Evolutionary conservation across 1,140 invertebrate species (phyloP), one percentile per base, ranked within the genome.

Genomic region (Zophobas atratus): DNA sequence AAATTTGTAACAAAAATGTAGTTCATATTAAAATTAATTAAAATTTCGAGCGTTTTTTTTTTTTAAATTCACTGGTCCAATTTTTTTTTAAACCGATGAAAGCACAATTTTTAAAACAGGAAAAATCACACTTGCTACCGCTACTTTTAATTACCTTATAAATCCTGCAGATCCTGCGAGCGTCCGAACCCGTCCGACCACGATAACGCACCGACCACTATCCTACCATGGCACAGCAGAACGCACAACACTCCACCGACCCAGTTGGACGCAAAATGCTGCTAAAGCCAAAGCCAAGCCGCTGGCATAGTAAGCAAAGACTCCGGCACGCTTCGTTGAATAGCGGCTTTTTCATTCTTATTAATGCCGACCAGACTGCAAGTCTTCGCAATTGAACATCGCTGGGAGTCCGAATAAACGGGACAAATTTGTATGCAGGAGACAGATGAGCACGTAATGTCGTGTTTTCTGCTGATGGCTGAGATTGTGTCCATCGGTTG

Each of bases 141-240:
- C 57, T 67, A 67, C 43, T 67, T 67, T 67, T 67, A 67, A 39
- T 67, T 67, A 67, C 60, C 60, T 67, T 67, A 43, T 67, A 67
- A 67, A 67, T 67, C 60, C 43, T 20, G 49, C 49, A 51, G 49
- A 20, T n/a, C 49, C 20, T 33, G 38, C 38, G 20, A 20, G 60
- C 38, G 43, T 36, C 35, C 34, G 35, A 36, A 60, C 35, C 56
- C 20, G 20, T 60, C 38, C 38, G 56, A 1, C 60, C 41, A 67
- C 60, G 39, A 48, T 43, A 67, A 67, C 60, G 60, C 60, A 67
- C 39, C 8, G 60, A 67, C 3, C 38, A 67, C 60, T 67, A 67
- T 32, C 32, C 60, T 67, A 43, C n/a, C 39, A 43, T 67, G 6
- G 60, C 60, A 67, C 36, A 38, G 8, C 43, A 46, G 38, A 60